Conservation (phyloP, 1,140 invertebrate genomes). For the Pinna nobilis region DNA sequence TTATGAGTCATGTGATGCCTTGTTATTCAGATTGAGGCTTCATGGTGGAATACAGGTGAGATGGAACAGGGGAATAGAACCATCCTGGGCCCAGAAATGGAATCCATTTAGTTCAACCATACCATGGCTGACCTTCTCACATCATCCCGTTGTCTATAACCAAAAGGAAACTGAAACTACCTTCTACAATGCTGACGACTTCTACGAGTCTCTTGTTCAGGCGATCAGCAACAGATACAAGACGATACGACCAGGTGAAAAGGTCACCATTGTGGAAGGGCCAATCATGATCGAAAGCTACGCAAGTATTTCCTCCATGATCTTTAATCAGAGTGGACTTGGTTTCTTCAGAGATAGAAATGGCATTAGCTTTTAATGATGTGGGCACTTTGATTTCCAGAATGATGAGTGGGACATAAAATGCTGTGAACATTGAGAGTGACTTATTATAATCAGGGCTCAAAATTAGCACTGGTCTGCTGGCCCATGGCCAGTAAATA, state of each 20-base stretch:
- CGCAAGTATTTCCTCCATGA: conserved; percentile 83
- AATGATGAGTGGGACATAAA: too few species aligned
- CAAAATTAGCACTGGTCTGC: too few species aligned
- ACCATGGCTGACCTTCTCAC: conserved; percentile 86
- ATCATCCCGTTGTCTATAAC: conserved; percentile 87
- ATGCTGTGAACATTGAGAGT: too few species aligned
- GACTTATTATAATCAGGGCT: too few species aligned
- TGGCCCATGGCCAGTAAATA: too few species aligned
- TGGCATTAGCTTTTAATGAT: conserved; percentile 90
- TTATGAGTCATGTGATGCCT: background rate
- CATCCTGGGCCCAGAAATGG: conserved; percentile 85
- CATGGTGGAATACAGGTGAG: conserved; percentile 84
- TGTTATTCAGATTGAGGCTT: conserved; percentile 76
- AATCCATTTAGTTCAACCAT: conserved; percentile 89
- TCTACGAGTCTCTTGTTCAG: conserved; percentile 68
- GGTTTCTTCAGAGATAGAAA: conserved; percentile 91
- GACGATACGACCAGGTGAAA: conserved; percentile 54
- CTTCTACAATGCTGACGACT: conserved; percentile 73
- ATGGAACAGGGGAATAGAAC: conserved; percentile 84
- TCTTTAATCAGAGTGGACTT: conserved; percentile 89
- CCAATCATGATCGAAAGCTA: conserved; percentile 88
- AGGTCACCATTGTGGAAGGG: conserved; percentile 79
- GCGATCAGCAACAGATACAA: conserved; percentile 69
- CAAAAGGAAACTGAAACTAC: conserved; percentile 75
- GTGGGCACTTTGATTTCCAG: too few species aligned